Conservation (phyloP, 2,797 vertebrate species). For the Cirrhinus mrigala region DNA sequence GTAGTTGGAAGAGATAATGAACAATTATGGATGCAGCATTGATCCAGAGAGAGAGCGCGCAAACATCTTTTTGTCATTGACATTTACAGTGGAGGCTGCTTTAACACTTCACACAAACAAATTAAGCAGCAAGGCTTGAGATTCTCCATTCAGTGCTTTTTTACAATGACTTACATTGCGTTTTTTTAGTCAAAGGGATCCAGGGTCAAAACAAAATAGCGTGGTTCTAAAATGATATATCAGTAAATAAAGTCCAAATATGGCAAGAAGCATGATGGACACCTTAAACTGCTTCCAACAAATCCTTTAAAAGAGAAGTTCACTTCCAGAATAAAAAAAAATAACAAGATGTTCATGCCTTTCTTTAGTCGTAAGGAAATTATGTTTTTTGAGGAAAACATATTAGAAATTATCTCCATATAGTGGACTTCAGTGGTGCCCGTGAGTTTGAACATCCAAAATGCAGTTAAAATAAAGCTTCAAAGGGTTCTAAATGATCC, state of each 20-base stretch:
- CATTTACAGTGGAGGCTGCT: conserved; percentile 40
- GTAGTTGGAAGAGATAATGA: conserved; percentile 63
- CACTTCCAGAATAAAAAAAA: too few species aligned
- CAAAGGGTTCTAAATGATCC: too few species aligned
- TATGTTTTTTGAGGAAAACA: too few species aligned
- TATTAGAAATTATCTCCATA: too few species aligned
- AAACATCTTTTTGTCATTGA: conserved; percentile 54
- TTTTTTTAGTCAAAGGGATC: neutral
- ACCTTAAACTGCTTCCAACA: neutral
- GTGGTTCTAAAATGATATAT: neutral
- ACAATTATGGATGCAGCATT: conserved; percentile 61
- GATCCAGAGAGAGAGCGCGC: conserved; percentile 41
- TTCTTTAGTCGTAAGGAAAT: too few species aligned
- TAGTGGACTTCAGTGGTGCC: too few species aligned
- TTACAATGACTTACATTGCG: neutral
- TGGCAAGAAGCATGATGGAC: neutral
- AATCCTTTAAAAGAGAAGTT: neutral
- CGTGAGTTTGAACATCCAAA: too few species aligned
- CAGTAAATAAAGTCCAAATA: neutral
- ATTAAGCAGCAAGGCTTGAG: neutral
- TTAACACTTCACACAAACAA: conserved; percentile 47
- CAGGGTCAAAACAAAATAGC: neutral
- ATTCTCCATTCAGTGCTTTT: neutral
- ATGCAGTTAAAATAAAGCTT: too few species aligned
- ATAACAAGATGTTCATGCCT: too few species aligned